Evolutionary conservation across 2,888 invertebrate species (phyloP), one percentile per base, ranked within the genome.

Genomic region (Xanthostigma xanthostigma): DNA sequence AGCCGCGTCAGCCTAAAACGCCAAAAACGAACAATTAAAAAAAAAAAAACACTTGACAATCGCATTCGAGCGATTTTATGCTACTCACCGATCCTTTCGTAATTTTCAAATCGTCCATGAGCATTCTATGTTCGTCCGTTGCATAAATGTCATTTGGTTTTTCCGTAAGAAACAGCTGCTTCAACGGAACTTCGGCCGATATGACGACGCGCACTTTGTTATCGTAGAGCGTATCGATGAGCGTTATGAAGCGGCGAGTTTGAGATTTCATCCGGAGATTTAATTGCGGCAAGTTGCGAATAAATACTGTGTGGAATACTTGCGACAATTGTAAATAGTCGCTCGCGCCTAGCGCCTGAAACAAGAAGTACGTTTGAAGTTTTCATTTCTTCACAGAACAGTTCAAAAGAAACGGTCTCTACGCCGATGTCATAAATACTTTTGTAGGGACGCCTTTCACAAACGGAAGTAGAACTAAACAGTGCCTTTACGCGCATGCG

Each of bases 211-310:
- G 73, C 51, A 93, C 90, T 71, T 80, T 82, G 61, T 90, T 86
- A 67, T 98, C 96, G 64, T 98, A 98, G 9, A 98, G 73, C 0
- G 95, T 94, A 65, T 98, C 98, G 57, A 98, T 92, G 12, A 98
- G 74, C 0, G 93, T 95, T 52, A 97, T 97, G 65, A 98, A 98
- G 54, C 98, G 74, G 60, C 96, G 74, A 46, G 92, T 81, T 67
- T 90, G 88, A n/a, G 91, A 88, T 64, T 89, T 83, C 41, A 81
- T 70, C 55, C 75, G 76, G 41, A 87, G 66, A 58, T 82, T 87
- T 62, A 98, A 69, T 61, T 83, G 80, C 1, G 95, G 96, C 44
- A 98, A 73, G 65, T 94, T 79, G 56, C 92, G 73, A 58, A 98
- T 84, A 54, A 98, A 81, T 39, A 98, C 83, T 13, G 95, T 93